phyloP scores from a whole-genome alignment of 2,113 vertebrate genomes.

The Prunella himalayana region DNA sequence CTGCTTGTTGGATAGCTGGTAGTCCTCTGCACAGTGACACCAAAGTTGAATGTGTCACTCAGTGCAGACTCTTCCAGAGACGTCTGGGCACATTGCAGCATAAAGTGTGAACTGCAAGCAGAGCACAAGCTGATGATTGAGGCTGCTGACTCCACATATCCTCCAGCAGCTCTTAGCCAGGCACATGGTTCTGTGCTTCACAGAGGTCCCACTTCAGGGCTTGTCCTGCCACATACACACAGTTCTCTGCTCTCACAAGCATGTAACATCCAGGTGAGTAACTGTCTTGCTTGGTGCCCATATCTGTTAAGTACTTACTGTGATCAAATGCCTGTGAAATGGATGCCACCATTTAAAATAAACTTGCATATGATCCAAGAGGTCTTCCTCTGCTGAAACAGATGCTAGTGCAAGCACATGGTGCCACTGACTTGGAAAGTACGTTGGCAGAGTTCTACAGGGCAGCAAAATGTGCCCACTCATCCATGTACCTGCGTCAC shows the following conservation, averaged over 20 bases:
- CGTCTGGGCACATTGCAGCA: rapidly evolving
- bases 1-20: not conserved
- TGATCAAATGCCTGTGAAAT: not conserved
- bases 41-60: not conserved
- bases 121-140: not conserved
- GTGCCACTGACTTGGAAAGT: not conserved
- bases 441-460: not conserved
- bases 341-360: not conserved
- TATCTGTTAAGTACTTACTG: not conserved
- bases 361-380: not conserved
- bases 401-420: rapidly evolving
- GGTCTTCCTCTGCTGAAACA: not conserved
- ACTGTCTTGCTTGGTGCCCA: rapidly evolving
- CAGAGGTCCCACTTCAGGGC: not conserved
- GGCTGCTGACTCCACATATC: not conserved
- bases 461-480: not conserved
- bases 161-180: not conserved
- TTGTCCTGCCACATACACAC: rapidly evolving
- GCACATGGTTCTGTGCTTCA: not conserved
- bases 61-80: not conserved
- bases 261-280: not conserved
- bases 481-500: not conserved
- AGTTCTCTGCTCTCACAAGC: not conserved
- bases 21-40: not conserved
- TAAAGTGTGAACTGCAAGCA: not conserved